Evolutionary conservation across 2,888 invertebrate species (phyloP).

Genomic region (Rhyacophila evoluta): DNA sequence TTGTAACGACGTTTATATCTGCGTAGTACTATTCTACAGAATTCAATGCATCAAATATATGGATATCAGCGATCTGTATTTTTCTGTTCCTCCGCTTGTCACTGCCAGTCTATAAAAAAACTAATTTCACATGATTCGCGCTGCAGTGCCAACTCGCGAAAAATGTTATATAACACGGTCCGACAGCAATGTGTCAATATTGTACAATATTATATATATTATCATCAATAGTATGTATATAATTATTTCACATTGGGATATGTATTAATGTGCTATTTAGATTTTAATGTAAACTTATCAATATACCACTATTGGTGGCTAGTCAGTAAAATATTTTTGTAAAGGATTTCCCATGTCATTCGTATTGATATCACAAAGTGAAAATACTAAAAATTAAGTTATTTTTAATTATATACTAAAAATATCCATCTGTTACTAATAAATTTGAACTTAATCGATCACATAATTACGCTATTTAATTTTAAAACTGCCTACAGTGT

Average conservation of each 20-base stretch:
- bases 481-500: no score
- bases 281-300: background rate
- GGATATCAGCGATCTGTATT: no score
- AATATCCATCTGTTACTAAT: background rate
- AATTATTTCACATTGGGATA: background rate
- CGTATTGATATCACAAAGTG: constrained; percentile 12
- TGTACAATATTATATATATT: background rate
- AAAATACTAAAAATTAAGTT: background rate
- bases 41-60: no score
- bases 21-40: no score
- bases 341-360: background rate
- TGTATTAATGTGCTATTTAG: constrained; percentile 13
- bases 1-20: no score
- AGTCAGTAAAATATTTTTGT: constrained; percentile 19
- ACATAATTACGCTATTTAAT: no score
- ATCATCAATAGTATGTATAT: background rate
- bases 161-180: no score
- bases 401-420: background rate
- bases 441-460: background rate
- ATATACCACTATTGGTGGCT: constrained; percentile 18
- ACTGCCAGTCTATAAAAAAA: no score
- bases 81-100: no score
- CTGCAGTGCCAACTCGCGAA: no score
- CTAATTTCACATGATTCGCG: no score
- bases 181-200: no score